phyloP scores from a whole-genome alignment of 2,113 vertebrate species.

The Rhinogobius similis region DNA sequence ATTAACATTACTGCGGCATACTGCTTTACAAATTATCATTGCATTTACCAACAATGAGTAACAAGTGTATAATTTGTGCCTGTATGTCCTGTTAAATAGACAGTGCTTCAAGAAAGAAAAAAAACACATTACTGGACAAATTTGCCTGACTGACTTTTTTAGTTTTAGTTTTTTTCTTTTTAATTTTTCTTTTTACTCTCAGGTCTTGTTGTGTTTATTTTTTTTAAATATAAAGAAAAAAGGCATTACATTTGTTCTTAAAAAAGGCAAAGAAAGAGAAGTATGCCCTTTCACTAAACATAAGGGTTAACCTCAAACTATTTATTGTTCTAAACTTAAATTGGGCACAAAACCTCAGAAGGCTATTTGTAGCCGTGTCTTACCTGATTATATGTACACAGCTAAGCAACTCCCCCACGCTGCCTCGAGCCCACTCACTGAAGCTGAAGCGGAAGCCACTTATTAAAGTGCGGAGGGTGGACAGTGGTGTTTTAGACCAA shows the following conservation, averaged over 20 bases:
- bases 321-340: constrained; percentile 1
- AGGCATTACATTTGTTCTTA: neutral
- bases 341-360: neutral
- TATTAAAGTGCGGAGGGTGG: neutral
- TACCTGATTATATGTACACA: neutral
- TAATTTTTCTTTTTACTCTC: no score
- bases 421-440: neutral
- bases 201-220: no score
- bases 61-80: neutral
- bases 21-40: no score
- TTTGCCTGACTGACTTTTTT: no score
- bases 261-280: neutral
- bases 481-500: constrained; percentile 5
- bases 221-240: no score
- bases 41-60: neutral
- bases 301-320: neutral
- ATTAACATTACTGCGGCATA: no score
- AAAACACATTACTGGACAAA: no score
- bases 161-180: no score
- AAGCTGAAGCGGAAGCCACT: neutral
- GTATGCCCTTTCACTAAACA: neutral
- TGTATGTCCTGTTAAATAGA: neutral
- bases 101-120: no score
- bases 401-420: neutral
- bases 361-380: neutral